Evolutionary conservation across 2,797 vertebrate genomes (phyloP).

Genomic region (Euphonia xanthogaster): DNA sequence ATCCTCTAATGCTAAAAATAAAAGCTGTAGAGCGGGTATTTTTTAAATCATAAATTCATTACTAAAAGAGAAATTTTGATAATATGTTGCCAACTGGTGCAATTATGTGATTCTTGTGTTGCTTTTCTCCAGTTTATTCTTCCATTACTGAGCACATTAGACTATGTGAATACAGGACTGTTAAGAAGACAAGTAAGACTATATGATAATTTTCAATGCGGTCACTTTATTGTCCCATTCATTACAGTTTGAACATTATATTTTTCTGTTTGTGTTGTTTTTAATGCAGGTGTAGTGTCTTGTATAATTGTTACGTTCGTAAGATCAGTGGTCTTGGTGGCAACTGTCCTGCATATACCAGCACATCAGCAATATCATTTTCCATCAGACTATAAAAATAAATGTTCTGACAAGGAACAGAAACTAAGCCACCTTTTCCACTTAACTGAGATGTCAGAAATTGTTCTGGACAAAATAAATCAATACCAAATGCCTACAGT

Average conservation of each 20-base stretch:
- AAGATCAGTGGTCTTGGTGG: background rate
- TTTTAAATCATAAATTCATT: background rate
- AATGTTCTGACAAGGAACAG: background rate
- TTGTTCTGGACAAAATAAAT: background rate
- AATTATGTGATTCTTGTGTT: background rate
- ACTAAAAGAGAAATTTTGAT: background rate
- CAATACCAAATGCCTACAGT: background rate
- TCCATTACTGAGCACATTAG: background rate
- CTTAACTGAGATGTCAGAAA: background rate
- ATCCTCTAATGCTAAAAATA: background rate
- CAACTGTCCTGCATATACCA: background rate
- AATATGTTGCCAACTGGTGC: background rate
- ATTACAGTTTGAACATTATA: background rate
- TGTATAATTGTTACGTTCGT: background rate
- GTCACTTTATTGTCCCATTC: background rate
- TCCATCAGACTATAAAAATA: background rate
- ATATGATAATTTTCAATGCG: background rate
- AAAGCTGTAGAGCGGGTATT: rapidly evolving
- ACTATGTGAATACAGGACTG: background rate
- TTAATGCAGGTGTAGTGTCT: background rate
- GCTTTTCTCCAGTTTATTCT: background rate
- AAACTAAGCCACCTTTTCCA: background rate
- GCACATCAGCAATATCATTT: background rate
- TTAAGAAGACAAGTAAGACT: background rate
- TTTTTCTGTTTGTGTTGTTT: background rate